Base-by-base conservation (phyloP, 37 sponge, comb jelly and placozoan species). In the Amphimedon queenslandica region DNA sequence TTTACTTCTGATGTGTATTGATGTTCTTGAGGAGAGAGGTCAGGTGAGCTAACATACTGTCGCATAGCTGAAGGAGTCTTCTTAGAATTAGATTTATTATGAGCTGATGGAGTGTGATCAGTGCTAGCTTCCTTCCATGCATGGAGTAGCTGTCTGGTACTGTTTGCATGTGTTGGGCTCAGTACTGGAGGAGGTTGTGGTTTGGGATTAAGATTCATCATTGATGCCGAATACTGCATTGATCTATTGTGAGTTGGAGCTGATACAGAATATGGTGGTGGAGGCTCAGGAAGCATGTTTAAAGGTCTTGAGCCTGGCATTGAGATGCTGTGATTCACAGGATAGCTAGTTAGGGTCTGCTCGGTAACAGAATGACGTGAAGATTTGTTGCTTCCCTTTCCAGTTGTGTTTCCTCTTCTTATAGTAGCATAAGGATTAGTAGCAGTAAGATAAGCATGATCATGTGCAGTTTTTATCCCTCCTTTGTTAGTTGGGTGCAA, bases 251-350 rank as follows among this genome's bases (percentile, higher is more conserved):
- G 61, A 25, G 5, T n/a, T 11, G 21, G 28, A 60, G 21, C 5
- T n/a, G 61, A 25, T 13, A 25, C 5, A n/a, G 5, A n/a, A n/a
- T 60, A n/a, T 25, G 21, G 61, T 25, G 61, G 61, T 6, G 21
- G 27, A 60, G 61, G 61, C 5, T 60, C 21, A n/a, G 61, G 27
- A 5, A 6, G 27, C 21, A n/a, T 5, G 24, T n/a, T 5, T n/a
- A n/a, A n/a, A n/a, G 61, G 21, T 60, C 27, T 11, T 60, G 61
- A 5, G 21, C 5, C 21, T 6, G 61, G 61, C 5, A 25, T 60
- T n/a, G 61, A 60, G 61, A 60, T 11, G 28, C 61, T 60, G 8
- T 25, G 23, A 60, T 60, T n/a, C 61, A 60, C 61, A n/a, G 8
- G 8, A n/a, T n/a, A n/a, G 8, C 8, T 18, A 8, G 53, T 47